Percentiles rank a stretch among this genome's conserved stretches.
phyloP scores from a whole-genome alignment of 2,888 invertebrate species.

The Eudemis profundana region DNA sequence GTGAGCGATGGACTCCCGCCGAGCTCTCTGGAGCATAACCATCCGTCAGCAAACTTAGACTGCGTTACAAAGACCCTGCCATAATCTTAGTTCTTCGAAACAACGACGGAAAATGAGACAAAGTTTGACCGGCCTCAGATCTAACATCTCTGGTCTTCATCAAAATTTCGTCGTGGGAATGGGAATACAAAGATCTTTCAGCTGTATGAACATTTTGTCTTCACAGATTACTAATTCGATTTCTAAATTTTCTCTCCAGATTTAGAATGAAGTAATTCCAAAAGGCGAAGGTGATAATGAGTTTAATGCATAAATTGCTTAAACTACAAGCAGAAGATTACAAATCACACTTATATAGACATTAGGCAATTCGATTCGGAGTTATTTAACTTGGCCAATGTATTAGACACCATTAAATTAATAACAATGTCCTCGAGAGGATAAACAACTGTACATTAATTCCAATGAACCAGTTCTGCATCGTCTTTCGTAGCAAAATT shows the following conservation, averaged over 20 bases:
- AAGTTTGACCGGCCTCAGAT: conserved; percentile 1
- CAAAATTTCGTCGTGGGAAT: conserved; percentile 48
- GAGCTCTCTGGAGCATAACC: conserved; percentile 54
- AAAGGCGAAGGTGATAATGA: conserved; percentile 32
- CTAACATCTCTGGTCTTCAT: conserved; percentile 21
- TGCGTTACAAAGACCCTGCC: conserved; percentile 34
- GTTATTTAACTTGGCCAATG: neutral
- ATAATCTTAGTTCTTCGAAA: neutral
- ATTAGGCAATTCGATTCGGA: conserved; percentile 35
- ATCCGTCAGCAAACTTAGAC: conserved; percentile 39
- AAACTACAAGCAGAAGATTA: conserved; percentile 23
- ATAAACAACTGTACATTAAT: neutral
- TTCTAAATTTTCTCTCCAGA: conserved; percentile 42
- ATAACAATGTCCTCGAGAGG: conserved; percentile 2
- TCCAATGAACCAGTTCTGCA: too few relatives aligned
- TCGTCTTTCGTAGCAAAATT: too few relatives aligned
- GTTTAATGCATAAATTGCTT: conserved; percentile 29
- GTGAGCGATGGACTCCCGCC: conserved; percentile 60
- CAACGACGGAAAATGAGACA: conserved; percentile 21
- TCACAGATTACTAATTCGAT: conserved; percentile 34
- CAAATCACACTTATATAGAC: conserved; percentile 29
- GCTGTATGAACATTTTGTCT: conserved; percentile 43
- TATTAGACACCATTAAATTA: conserved; percentile 1
- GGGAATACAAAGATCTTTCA: conserved; percentile 45
- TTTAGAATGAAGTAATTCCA: conserved; percentile 33